A percentile compares a stretch with the other conserved stretches of the same genome.
These are phyloP conservation scores for Thalpophila matura DNA, from an alignment of 2,888 invertebrate species.

Conservation along the genomic window DNA sequence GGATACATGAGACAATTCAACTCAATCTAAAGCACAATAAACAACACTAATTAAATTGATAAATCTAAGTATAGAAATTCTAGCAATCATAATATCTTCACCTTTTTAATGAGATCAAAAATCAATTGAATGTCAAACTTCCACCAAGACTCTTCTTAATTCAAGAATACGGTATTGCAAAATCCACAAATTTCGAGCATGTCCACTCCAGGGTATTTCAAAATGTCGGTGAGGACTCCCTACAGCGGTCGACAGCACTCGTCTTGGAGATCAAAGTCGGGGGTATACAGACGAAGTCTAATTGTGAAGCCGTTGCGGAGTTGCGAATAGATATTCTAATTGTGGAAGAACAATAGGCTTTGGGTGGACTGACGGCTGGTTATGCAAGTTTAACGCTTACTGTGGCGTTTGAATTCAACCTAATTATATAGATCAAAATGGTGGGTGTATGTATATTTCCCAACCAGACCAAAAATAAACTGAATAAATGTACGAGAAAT, in stretches of 20 bases:
- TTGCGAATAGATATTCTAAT: neutral
- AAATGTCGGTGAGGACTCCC: slow-evolving; percentile 15
- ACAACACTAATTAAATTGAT: too few species aligned
- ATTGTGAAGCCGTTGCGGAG: slow-evolving; percentile 11
- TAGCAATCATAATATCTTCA: neutral
- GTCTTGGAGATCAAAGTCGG: slow-evolving; percentile 32
- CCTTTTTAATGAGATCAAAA: neutral
- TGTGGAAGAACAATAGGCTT: slow-evolving; percentile 3
- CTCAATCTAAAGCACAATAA: too few species aligned
- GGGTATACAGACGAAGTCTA: slow-evolving; percentile 6
- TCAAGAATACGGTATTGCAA: neutral
- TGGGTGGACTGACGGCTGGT: neutral
- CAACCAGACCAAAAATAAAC: too few species aligned
- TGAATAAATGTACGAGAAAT: too few species aligned
- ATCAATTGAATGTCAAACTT: neutral
- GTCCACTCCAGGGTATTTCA: slow-evolving; percentile 12
- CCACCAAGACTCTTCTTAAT: neutral
- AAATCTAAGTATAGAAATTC: too few species aligned
- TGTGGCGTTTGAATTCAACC: too few species aligned
- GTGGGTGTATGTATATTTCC: neutral
- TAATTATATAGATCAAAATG: too few species aligned
- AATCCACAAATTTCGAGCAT: slow-evolving; percentile 12
- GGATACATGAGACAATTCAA: too few species aligned
- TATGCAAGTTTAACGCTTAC: neutral
- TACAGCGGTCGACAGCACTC: slow-evolving; percentile 28